Percentiles rank a stretch among this genome's conserved stretches.
Evolutionary conservation across 2,113 vertebrate genomes (phyloP).

Genomic region (Eudyptes chrysolophus): DNA sequence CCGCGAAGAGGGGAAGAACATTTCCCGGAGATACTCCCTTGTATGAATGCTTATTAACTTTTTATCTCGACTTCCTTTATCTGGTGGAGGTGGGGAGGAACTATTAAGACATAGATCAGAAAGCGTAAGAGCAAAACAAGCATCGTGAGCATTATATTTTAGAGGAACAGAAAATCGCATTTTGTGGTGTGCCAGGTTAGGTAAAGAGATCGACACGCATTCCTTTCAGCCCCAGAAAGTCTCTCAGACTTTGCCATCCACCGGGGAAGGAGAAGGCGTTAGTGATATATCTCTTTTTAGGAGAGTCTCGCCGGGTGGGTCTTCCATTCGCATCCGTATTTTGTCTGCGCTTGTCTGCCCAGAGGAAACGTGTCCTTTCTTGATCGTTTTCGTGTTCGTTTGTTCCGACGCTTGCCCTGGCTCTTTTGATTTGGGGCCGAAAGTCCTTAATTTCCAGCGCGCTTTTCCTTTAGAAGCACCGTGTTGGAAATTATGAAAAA

Average conservation of each 20-base stretch:
- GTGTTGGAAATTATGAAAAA: background rate
- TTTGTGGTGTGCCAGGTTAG: constrained; percentile 43
- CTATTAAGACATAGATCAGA: constrained; percentile 67
- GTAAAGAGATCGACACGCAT: constrained; percentile 32
- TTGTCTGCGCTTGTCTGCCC: background rate
- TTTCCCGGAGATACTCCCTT: constrained; percentile 24
- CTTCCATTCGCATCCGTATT: background rate
- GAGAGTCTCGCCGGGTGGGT: background rate
- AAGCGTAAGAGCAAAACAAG: constrained; percentile 65
- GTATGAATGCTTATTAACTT: constrained; percentile 69
- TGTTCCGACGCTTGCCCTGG: background rate
- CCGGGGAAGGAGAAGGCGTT: background rate
- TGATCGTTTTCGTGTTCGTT: background rate
- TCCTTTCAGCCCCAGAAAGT: constrained; percentile 29
- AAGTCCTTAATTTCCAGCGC: background rate
- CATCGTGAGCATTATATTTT: background rate
- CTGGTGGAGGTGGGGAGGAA: constrained; percentile 43
- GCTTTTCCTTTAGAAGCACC: constrained; percentile 18
- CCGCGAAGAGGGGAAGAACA: constrained; percentile 42
- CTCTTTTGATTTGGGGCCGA: background rate
- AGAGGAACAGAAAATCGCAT: constrained; percentile 38
- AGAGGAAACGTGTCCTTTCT: background rate
- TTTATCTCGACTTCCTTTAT: constrained; percentile 67
- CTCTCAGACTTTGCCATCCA: background rate
- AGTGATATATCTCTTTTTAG: constrained; percentile 15